Conservation (phyloP, 2,113 vertebrate species). For the Pavo muticus region DNA sequence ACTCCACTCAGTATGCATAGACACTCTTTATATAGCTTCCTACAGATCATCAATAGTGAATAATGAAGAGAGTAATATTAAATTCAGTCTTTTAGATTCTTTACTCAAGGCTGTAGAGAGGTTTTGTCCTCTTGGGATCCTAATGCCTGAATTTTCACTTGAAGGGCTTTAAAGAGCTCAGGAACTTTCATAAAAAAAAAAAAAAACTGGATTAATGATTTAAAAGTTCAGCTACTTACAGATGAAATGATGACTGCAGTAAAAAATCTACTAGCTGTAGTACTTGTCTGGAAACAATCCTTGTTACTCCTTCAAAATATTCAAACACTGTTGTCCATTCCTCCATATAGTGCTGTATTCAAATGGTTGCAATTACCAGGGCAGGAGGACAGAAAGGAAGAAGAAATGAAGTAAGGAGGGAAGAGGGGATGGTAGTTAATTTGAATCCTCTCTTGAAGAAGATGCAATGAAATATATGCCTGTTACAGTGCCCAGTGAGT, state of each 20-base stretch:
- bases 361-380: background rate
- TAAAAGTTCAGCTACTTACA: slow-evolving; percentile 25
- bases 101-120: slow-evolving; percentile 24
- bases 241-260: slow-evolving; percentile 13
- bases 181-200: background rate
- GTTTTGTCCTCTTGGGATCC: slow-evolving; percentile 29
- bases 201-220: background rate
- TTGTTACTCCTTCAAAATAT: background rate
- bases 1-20: background rate
- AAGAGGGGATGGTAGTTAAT: background rate
- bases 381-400: background rate
- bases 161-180: background rate
- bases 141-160: slow-evolving; percentile 22
- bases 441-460: background rate
- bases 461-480: background rate
- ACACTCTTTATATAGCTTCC: background rate
- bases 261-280: background rate
- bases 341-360: background rate
- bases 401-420: background rate
- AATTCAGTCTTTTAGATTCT: slow-evolving; percentile 50
- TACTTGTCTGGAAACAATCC: background rate
- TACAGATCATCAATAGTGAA: slow-evolving; percentile 44
- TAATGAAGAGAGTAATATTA: slow-evolving; percentile 46
- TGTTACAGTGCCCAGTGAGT: background rate
- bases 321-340: background rate